Percentiles rank a stretch among this genome's conserved stretches.
These are phyloP conservation scores for Drosophila leontia DNA, from an alignment of 1,140 invertebrate species.

Conservation along the genomic window DNA sequence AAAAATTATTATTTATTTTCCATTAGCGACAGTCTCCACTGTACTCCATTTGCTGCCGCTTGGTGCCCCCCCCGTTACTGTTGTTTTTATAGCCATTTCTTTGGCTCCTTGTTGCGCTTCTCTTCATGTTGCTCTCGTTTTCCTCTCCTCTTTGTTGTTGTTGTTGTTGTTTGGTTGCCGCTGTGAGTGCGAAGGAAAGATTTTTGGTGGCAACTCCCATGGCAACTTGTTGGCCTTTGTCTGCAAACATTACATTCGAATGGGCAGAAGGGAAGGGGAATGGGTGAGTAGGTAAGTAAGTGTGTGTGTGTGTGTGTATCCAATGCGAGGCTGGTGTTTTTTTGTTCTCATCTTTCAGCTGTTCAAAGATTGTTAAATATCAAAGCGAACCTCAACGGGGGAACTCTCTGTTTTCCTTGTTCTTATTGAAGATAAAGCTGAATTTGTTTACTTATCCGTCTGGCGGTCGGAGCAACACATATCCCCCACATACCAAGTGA, in stretches of 20 bases:
- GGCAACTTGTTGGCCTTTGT: constrained; percentile 68
- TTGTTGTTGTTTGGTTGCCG: constrained; percentile 9
- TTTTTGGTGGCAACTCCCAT: constrained; percentile 48
- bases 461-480: constrained; percentile 24
- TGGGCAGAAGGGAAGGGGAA: neutral
- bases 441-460: constrained; percentile 50
- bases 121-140: constrained; percentile 29
- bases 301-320: constrained; percentile 27
- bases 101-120: constrained; percentile 38
- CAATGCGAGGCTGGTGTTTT: constrained; percentile 25
- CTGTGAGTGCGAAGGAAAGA: constrained; percentile 36
- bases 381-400: constrained; percentile 45
- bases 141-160: constrained; percentile 6
- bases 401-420: constrained; percentile 45
- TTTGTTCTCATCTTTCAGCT: constrained; percentile 56
- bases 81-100: constrained; percentile 28
- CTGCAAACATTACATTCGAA: constrained; percentile 36
- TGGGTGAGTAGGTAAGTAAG: constrained; percentile 13
- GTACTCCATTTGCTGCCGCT: constrained; percentile 1
- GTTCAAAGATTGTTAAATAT: constrained; percentile 58
- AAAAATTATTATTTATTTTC: too few relatives aligned
- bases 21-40: neutral
- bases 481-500: neutral
- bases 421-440: constrained; percentile 47
- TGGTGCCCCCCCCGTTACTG: constrained; percentile 15